Evolutionary conservation across 1,140 invertebrate genomes (phyloP).

Genomic region (Drosophila gunungcola): DNA sequence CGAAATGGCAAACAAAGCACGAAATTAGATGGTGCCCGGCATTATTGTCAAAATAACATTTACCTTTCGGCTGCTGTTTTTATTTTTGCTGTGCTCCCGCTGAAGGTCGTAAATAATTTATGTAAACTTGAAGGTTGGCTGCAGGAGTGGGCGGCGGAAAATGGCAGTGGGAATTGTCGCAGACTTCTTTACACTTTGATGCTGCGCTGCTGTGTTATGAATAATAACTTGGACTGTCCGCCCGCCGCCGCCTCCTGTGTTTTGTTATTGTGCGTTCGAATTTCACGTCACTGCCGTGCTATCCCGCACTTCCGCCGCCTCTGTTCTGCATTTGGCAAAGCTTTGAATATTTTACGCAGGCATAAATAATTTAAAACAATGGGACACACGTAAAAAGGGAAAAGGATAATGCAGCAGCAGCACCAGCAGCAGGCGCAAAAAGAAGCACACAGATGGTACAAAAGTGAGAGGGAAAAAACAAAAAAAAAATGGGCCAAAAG

Average conservation of each 20-base stretch:
- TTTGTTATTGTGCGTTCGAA: constrained; percentile 60
- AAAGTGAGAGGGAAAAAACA: constrained; percentile 67
- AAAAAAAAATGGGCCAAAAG: constrained; percentile 36
- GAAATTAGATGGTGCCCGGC: constrained; percentile 62
- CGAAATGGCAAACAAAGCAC: constrained; percentile 71
- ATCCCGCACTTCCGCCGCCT: neutral
- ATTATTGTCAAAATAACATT: constrained; percentile 72
- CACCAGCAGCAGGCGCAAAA: constrained; percentile 17
- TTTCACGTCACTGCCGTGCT: constrained; percentile 53
- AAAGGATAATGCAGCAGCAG: constrained; percentile 74
- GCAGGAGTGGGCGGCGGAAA: constrained; percentile 39
- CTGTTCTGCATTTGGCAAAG: constrained; percentile 55
- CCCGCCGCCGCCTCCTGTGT: constrained; percentile 2
- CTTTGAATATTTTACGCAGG: constrained; percentile 82
- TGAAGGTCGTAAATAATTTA: constrained; percentile 77
- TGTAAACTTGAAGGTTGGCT: constrained; percentile 65
- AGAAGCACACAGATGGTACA: constrained; percentile 59
- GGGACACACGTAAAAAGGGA: constrained; percentile 74
- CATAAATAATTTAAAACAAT: constrained; percentile 84
- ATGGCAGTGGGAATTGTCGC: constrained; percentile 81
- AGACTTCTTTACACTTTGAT: constrained; percentile 81
- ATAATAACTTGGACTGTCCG: constrained; percentile 73
- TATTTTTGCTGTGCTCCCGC: constrained; percentile 8
- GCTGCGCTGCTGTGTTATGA: constrained; percentile 82
- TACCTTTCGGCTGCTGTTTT: constrained; percentile 27